Percentiles rank a stretch among this genome's conserved stretches.
These are phyloP conservation scores for Saxidomus purpurata DNA, from an alignment of 1,140 invertebrate genomes.

Conservation along the genomic window DNA sequence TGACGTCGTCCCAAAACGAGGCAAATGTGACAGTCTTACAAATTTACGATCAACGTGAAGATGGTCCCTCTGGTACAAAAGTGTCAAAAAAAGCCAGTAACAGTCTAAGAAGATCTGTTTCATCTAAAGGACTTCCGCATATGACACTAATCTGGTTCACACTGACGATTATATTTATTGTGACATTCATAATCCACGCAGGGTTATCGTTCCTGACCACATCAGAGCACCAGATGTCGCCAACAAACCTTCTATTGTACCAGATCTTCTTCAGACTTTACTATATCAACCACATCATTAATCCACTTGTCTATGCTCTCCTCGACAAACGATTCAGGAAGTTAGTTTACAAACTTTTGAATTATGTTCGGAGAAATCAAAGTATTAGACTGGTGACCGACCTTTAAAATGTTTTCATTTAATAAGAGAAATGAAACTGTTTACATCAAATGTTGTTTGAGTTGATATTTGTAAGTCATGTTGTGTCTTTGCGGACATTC, in stretches of 20 bases:
- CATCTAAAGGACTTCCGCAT: neutral
- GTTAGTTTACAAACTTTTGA: too few species aligned
- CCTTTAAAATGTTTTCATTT: too few species aligned
- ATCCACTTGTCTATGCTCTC: conserved; percentile 65
- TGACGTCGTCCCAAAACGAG: neutral
- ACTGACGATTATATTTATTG: conserved; percentile 58
- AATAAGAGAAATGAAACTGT: too few species aligned
- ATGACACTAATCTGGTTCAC: conserved; percentile 65
- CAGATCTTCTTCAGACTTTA: conserved; percentile 53
- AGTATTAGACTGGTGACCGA: too few species aligned
- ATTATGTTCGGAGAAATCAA: too few species aligned
- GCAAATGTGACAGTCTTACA: neutral
- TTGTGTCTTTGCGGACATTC: too few species aligned
- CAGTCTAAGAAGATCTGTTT: neutral
- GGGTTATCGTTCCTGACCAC: conserved; percentile 12
- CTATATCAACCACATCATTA: conserved; percentile 64
- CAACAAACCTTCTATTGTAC: neutral
- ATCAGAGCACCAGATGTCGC: conserved; percentile 15
- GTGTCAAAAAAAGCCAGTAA: neutral
- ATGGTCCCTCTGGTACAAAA: neutral
- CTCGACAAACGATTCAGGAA: conserved; percentile 55
- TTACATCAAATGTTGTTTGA: too few species aligned
- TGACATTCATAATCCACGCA: conserved; percentile 15
- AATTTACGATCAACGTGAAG: neutral
- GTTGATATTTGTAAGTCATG: too few species aligned